Base-by-base conservation (phyloP, 2,113 vertebrate genomes). In the Eulemur macaco region DNA sequence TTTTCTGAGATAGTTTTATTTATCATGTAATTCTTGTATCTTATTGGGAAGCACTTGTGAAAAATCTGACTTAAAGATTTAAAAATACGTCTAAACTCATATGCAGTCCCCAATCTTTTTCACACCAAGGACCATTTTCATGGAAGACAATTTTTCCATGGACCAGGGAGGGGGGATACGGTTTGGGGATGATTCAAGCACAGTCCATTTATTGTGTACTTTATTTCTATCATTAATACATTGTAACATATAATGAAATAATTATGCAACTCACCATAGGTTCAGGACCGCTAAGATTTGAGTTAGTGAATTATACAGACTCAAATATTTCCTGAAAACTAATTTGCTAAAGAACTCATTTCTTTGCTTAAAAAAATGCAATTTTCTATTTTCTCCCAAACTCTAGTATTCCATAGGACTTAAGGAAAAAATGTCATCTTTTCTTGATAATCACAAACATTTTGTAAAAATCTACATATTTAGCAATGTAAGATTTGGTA, bases 311-410 rank as follows among this genome's bases (percentile, higher is more conserved):
- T 96, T 17, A 86, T 1, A 86, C 4, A 34, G n/a, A 88, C 60
- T 78, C 37, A 66, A 84, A 73, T 76, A 81, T 80, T 92, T 94
- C 74, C 15, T 93, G 21, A 94, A 92, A 87, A 89, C 45, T 96
- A 63, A 88, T 94, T 95, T 97, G 34, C 58, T 93, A 1, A 84
- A 89, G 15, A 95, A 92, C 9, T 82, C 31, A 96, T 89, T 96
- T 88, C 29, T 76, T 56, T 83, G 77, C 47, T 18, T 37, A 81
- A 95, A 89, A 78, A 76, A 52, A 68, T 11, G 52, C 1, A 82
- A 73, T 56, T 93, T 95, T 3, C 18, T 93, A 91, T 56, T 89
- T 37, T 80, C 39, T 95, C 25, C 86, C 42, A 82, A 92, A 92
- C 3, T 54, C 14, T 11, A 52, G 56, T 66, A 5, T 74, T 56